phyloP scores from a whole-genome alignment of 2,113 vertebrate genomes.

The Chloroceryle aenea region DNA sequence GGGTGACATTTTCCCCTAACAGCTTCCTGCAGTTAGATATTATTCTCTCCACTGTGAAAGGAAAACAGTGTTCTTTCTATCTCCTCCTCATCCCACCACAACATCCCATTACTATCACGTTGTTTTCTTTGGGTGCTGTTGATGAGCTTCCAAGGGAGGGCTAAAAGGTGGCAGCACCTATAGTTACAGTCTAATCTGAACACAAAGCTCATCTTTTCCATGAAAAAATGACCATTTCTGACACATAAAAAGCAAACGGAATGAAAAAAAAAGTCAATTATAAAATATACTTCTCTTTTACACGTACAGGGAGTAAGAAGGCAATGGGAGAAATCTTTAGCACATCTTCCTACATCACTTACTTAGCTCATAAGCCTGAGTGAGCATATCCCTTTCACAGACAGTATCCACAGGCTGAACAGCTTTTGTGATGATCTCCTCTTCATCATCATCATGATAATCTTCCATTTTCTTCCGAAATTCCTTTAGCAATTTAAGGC shows the following conservation, averaged over 20 bases:
- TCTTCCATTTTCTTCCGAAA: constrained; percentile 83
- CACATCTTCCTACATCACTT: constrained; percentile 24
- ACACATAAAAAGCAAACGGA: neutral
- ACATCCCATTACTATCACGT: neutral
- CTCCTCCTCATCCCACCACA: neutral
- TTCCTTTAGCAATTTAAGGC: constrained; percentile 86
- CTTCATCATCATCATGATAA: constrained; percentile 83
- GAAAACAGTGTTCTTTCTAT: neutral
- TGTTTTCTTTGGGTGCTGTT: neutral
- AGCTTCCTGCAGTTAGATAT: neutral
- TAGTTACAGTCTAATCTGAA: neutral
- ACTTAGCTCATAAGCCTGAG: constrained; percentile 93
- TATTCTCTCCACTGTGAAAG: neutral
- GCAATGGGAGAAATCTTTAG: neutral
- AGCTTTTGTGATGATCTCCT: constrained; percentile 80
- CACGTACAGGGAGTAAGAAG: neutral
- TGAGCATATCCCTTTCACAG: constrained; percentile 88
- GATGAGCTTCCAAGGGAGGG: neutral
- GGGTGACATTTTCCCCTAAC: neutral
- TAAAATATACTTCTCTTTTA: neutral
- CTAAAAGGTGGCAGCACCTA: neutral
- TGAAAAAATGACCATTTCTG: neutral
- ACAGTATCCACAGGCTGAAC: constrained; percentile 79
- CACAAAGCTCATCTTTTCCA: neutral
- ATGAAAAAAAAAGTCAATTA: neutral